These are phyloP conservation scores for Indri indri DNA, from an alignment of 2,113 vertebrate species.

Conservation along the genomic window DNA sequence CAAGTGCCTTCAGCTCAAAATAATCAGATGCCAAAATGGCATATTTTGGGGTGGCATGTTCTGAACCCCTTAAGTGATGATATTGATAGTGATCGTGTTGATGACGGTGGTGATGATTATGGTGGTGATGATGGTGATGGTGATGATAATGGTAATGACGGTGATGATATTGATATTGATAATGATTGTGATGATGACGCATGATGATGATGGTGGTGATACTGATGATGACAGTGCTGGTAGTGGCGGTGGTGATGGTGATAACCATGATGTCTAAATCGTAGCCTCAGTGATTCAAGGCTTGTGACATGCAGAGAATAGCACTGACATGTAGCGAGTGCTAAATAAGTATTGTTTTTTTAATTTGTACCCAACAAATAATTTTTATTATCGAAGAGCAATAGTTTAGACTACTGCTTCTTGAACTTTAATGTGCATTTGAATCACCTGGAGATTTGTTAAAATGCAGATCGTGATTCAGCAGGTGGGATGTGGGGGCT, in stretches of 20 bases:
- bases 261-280: neutral
- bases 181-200: fast-evolving
- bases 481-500: too few relatives aligned
- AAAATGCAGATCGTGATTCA: neutral
- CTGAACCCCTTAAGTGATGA: neutral
- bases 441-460: neutral
- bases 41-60: too few relatives aligned
- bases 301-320: neutral
- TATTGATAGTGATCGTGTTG: fast-evolving
- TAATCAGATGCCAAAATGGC: neutral
- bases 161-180: neutral
- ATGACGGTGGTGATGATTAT: too few relatives aligned
- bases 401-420: neutral
- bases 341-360: neutral
- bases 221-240: fast-evolving
- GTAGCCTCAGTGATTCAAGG: neutral
- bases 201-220: fast-evolving
- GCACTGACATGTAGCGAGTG: neutral
- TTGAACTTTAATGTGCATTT: neutral
- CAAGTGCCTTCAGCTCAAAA: neutral
- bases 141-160: fast-evolving
- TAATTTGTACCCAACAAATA: neutral
- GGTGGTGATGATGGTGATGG: fast-evolving
- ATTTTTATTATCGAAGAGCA: neutral
- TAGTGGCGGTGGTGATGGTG: neutral